phyloP scores from a whole-genome alignment of 2,888 invertebrate species.

The Muscina levida region DNA sequence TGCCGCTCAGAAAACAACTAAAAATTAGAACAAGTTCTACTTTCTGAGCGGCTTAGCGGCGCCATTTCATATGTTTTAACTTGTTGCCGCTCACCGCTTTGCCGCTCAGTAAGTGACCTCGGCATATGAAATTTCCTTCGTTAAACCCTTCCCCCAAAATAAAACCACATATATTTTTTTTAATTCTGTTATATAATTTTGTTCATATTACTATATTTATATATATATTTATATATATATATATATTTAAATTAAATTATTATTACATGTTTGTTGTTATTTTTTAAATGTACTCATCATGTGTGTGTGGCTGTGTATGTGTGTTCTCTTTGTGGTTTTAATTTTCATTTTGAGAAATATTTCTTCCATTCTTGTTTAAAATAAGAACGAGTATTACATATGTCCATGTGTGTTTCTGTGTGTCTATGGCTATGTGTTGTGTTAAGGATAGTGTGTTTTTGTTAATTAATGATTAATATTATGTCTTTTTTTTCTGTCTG shows the following conservation, averaged over 20 bases:
- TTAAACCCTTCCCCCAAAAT: neutral
- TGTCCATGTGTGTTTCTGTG: conserved; percentile 14
- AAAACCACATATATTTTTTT: conserved; percentile 43
- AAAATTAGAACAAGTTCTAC: no score
- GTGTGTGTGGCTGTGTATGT: no score
- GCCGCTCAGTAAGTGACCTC: no score
- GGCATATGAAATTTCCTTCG: no score
- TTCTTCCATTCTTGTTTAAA: conserved; percentile 49
- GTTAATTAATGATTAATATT: conserved; percentile 34
- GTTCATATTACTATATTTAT: conserved; percentile 57
- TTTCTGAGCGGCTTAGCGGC: no score
- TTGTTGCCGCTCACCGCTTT: no score
- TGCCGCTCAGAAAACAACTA: no score
- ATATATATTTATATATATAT: conserved; percentile 59
- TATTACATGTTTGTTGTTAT: conserved; percentile 37
- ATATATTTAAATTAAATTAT: conserved; percentile 44
- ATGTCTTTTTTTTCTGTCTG: conserved; percentile 34
- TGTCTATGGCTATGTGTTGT: conserved; percentile 31
- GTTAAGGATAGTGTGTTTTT: conserved; percentile 45
- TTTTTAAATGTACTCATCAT: conserved; percentile 11
- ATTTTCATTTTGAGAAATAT: conserved; percentile 62
- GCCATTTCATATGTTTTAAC: no score
- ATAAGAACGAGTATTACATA: conserved; percentile 52
- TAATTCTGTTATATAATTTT: conserved; percentile 40
- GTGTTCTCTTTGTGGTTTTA: conserved; percentile 52